A percentile compares a stretch with the other conserved stretches of the same genome.
Evolutionary conservation across 1,140 invertebrate genomes (phyloP).

Genomic region (Meloidogyne floridensis): DNA sequence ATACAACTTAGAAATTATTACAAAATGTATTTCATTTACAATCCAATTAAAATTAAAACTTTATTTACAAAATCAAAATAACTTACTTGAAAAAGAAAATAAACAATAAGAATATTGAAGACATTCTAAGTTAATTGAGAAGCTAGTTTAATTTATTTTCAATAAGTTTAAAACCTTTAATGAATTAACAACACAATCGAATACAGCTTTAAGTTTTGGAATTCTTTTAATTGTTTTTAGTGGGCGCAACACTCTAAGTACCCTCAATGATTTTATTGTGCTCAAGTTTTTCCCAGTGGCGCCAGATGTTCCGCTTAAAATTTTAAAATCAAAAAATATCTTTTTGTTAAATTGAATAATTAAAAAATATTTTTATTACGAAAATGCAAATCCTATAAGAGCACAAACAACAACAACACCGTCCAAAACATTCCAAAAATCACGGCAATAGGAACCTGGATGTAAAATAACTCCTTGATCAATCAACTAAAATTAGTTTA

Average conservation of each 20-base stretch:
- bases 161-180: conserved; percentile 74
- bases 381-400: conserved; percentile 90
- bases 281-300: conserved; percentile 81
- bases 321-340: neutral
- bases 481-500: conserved; percentile 75
- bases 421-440: conserved; percentile 83
- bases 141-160: neutral
- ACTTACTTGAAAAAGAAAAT: conserved; percentile 81
- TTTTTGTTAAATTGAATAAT: conserved; percentile 22
- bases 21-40: too few relatives aligned
- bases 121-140: conserved; percentile 75
- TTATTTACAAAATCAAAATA: neutral
- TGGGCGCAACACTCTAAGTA: conserved; percentile 94
- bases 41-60: too few relatives aligned
- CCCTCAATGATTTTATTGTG: conserved; percentile 97
- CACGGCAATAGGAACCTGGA: conserved; percentile 81
- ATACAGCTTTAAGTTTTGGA: conserved; percentile 92
- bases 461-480: conserved; percentile 94
- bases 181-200: conserved; percentile 99
- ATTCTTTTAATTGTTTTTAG: conserved; percentile 99
- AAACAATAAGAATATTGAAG: conserved; percentile 99
- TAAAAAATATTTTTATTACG: conserved; percentile 69
- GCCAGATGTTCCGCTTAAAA: conserved; percentile 60
- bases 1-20: neutral
- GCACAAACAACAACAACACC: conserved; percentile 97